phyloP scores from a whole-genome alignment of 2,113 vertebrate species.

The Cyphomyrus discorhynchus region DNA sequence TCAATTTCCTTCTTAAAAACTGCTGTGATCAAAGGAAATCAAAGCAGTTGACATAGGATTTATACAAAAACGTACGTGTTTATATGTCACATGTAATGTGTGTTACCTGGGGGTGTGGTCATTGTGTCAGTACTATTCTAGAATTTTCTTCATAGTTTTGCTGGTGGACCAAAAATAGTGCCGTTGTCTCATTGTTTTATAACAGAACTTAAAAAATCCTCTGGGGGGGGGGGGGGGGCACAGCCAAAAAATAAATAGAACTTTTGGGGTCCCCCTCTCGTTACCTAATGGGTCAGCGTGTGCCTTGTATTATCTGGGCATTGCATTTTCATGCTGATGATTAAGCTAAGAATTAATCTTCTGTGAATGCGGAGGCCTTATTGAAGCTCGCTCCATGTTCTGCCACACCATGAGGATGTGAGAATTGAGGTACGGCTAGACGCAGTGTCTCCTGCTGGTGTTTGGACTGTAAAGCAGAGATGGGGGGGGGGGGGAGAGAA shows the following conservation, averaged over 20 bases:
- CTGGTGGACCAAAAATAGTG: constrained; percentile 22
- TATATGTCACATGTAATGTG: neutral
- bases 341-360: neutral
- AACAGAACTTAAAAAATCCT: constrained; percentile 52
- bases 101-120: constrained; percentile 6
- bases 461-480: neutral
- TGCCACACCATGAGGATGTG: neutral
- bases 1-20: neutral
- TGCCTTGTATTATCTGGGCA: neutral
- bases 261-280: neutral
- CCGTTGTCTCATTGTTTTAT: constrained; percentile 37
- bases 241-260: neutral
- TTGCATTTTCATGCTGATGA: neutral
- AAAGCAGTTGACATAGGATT: neutral
- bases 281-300: neutral
- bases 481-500: too few relatives aligned
- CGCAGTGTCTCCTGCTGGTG: neutral
- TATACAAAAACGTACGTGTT: neutral
- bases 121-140: constrained; percentile 46
- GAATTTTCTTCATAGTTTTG: constrained; percentile 18
- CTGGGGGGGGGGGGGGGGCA: neutral
- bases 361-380: neutral
- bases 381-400: neutral
- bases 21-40: neutral
- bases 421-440: neutral